Evolutionary conservation across 2,888 invertebrate species (phyloP).

Genomic region (Phlogophora meticulosa): DNA sequence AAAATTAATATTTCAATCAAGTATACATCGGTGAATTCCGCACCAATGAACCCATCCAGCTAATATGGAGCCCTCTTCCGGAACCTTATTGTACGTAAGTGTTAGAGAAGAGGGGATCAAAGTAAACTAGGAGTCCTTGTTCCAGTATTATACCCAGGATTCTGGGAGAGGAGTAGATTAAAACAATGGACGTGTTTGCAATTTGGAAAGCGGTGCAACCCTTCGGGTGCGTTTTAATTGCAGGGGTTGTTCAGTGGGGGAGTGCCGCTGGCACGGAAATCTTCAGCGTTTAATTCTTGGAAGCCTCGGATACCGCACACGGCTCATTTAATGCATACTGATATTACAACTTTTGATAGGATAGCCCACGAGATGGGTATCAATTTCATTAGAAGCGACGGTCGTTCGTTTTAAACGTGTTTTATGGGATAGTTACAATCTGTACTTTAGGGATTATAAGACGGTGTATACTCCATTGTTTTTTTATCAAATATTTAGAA

Average conservation of each 20-base stretch:
- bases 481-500: too few relatives aligned
- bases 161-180: constrained; percentile 84
- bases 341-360: constrained; percentile 72
- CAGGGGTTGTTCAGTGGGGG: constrained; percentile 79
- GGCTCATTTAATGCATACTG: constrained; percentile 79
- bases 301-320: constrained; percentile 71
- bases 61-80: constrained; percentile 66
- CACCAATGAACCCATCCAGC: constrained; percentile 71
- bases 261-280: constrained; percentile 74
- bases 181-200: constrained; percentile 90
- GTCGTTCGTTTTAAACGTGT: constrained; percentile 21
- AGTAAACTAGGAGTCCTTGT: constrained; percentile 74
- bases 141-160: constrained; percentile 82
- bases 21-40: constrained; percentile 78
- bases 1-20: constrained; percentile 87
- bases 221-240: constrained; percentile 90
- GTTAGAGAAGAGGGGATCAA: constrained; percentile 67
- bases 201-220: constrained; percentile 88
- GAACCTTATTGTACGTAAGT: constrained; percentile 47
- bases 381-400: constrained; percentile 30
- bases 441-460: not conserved
- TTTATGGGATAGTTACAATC: constrained; percentile 7
- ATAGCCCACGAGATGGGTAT: constrained; percentile 49
- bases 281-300: constrained; percentile 79
- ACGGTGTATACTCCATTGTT: not conserved